A percentile compares a stretch with the other conserved stretches of the same genome.
phyloP scores from a whole-genome alignment of 2,888 invertebrate species.

The Acanthoscelides obtectus region DNA sequence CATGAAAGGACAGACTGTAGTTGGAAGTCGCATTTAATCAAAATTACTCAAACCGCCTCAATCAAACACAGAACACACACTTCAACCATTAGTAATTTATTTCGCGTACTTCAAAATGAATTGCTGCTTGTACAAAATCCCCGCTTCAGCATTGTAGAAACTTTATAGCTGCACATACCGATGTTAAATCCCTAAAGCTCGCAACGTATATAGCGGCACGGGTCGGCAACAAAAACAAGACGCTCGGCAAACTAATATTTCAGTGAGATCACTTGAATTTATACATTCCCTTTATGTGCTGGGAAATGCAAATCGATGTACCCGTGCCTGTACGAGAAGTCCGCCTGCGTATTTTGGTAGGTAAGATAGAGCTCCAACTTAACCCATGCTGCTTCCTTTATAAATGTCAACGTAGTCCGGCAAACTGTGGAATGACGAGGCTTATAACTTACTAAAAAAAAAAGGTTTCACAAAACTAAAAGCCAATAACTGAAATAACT shows the following conservation, averaged over 20 bases:
- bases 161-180: not conserved
- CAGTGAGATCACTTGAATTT: not conserved
- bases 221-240: not conserved
- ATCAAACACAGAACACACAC: not conserved
- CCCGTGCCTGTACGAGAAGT: not conserved
- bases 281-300: not conserved
- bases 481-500: no score
- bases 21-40: no score
- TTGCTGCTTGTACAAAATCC: not conserved
- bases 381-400: no score
- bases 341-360: conserved; percentile 9
- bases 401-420: no score
- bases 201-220: not conserved
- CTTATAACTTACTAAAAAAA: no score
- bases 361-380: no score
- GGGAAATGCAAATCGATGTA: not conserved
- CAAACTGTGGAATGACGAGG: no score
- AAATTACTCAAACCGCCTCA: no score
- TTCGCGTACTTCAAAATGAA: not conserved
- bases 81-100: not conserved
- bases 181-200: not conserved
- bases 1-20: no score
- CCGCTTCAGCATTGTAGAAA: not conserved
- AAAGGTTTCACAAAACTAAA: no score
- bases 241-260: not conserved